These are phyloP conservation scores for Octonoba sinensis DNA, from an alignment of 2,888 invertebrate genomes.

Conservation along the genomic window DNA sequence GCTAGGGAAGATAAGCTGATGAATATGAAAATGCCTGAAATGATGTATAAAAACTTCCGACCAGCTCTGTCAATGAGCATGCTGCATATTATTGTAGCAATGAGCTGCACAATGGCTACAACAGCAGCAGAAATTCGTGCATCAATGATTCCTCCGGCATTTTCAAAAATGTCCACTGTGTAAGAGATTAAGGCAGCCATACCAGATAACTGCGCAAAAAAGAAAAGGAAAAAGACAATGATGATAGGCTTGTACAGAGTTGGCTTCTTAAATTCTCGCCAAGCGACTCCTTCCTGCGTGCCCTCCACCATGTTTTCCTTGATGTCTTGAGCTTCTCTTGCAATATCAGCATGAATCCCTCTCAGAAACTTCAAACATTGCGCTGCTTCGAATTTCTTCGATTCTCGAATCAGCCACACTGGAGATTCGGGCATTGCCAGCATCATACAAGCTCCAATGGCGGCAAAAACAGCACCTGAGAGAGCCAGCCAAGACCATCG, in stretches of 20 bases:
- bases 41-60: conserved; percentile 69
- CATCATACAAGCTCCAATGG: conserved; percentile 18
- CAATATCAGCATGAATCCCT: conserved; percentile 66
- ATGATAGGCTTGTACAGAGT: conserved; percentile 69
- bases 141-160: conserved; percentile 68
- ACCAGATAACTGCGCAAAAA: conserved; percentile 71
- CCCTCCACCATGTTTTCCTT: conserved; percentile 3
- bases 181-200: conserved; percentile 73
- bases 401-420: conserved; percentile 51
- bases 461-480: conserved; percentile 8
- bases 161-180: conserved; percentile 70
- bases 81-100: conserved; percentile 69
- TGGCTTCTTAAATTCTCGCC: conserved; percentile 67
- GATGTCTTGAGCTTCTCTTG: conserved; percentile 44
- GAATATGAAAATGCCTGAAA: conserved; percentile 25
- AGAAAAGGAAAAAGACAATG: conserved; percentile 69
- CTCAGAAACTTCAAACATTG: conserved; percentile 68
- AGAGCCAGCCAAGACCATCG: conserved; percentile 34
- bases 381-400: conserved; percentile 47
- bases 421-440: conserved; percentile 63
- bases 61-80: conserved; percentile 71
- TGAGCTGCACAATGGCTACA: conserved; percentile 71
- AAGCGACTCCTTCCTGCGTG: conserved; percentile 52
- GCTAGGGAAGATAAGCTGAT: background rate
- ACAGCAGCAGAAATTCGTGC: conserved; percentile 68